Evolutionary conservation across 2,797 vertebrate genomes (phyloP), one percentile per base, ranked within the genome.

Genomic region (Kryptolebias ocellatus): DNA sequence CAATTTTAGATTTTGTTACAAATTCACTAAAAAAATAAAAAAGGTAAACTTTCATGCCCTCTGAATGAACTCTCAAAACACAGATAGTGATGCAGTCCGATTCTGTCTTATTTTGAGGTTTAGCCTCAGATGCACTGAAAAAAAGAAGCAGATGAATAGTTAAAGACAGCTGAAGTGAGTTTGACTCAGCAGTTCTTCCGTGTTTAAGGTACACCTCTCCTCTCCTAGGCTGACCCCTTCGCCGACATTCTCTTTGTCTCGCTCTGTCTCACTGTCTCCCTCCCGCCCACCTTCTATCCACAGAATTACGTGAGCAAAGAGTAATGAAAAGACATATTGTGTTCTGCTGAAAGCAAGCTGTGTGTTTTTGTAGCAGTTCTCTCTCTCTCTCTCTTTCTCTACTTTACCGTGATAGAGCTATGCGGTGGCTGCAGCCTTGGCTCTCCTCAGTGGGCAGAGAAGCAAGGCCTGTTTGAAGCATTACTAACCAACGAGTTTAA

Each of bases 301-400:
- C 60, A 80, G 80, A 86, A 92, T 92, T 90, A 89, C 78, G 76
- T 84, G 82, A 82, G 78, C 79, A 81, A 72, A 72, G 62, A 84
- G 80, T 72, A 85, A 89, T 92, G 88, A 93, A 93, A 92, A 88
- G 89, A 77, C 75, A 81, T 84, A 90, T 93, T 94, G 92, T 92
- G 69, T 82, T 89, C 77, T 15, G 46, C 59, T 92, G 80, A 92
- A 90, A 87, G 66, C 70, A 53, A 82, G 71, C 83, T 70, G 61
- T 79, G 76, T 88, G 77, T 73, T 61, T 69, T 54, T 60, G 53
- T 63, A 45, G 42, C 31, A 68, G 31, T 39, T 42, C 50, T 78
- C 61, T 74, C 57, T 76, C 34, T 53, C 59, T 73, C 57, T 76
- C 39, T 53, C 53, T 34, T 9, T 24, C 20, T 24, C 6, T 34